Conservation (phyloP, 2,113 vertebrate genomes). For the Acanthochromis polyacanthus region DNA sequence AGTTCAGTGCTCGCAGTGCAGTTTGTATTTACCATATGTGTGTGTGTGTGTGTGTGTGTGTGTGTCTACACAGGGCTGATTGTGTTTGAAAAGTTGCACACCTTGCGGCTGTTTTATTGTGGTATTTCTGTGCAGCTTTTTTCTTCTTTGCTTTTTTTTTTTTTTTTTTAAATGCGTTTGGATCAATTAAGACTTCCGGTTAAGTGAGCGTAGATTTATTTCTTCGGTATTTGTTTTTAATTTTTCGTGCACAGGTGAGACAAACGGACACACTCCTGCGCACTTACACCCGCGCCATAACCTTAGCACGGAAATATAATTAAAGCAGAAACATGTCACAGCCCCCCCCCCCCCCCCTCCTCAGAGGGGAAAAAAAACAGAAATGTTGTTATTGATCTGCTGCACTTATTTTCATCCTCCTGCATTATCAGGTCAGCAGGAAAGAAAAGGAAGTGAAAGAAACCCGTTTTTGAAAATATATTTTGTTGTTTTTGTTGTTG, state of each 20-base stretch:
- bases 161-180: not conserved
- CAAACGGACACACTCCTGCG: slow-evolving; percentile 10
- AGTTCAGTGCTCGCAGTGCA: not conserved
- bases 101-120: slow-evolving; percentile 48
- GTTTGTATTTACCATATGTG: not conserved
- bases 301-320: slow-evolving; percentile 22
- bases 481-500: not conserved
- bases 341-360: too few relatives aligned
- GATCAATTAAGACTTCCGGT: slow-evolving; percentile 54
- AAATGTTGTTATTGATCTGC: slow-evolving; percentile 41
- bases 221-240: slow-evolving; percentile 15
- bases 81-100: slow-evolving; percentile 26
- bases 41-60: not conserved
- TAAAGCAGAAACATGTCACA: slow-evolving; percentile 9
- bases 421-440: slow-evolving; percentile 33
- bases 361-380: not conserved
- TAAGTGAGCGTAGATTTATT: slow-evolving; percentile 24
- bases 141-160: too few relatives aligned
- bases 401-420: slow-evolving; percentile 8
- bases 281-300: not conserved
- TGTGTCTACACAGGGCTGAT: slow-evolving; percentile 7
- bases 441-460: not conserved
- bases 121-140: slow-evolving; percentile 24
- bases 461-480: not conserved
- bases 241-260: slow-evolving; percentile 46